Base-by-base conservation (phyloP, 2,113 vertebrate species). In the Grammomys dolichurus region DNA sequence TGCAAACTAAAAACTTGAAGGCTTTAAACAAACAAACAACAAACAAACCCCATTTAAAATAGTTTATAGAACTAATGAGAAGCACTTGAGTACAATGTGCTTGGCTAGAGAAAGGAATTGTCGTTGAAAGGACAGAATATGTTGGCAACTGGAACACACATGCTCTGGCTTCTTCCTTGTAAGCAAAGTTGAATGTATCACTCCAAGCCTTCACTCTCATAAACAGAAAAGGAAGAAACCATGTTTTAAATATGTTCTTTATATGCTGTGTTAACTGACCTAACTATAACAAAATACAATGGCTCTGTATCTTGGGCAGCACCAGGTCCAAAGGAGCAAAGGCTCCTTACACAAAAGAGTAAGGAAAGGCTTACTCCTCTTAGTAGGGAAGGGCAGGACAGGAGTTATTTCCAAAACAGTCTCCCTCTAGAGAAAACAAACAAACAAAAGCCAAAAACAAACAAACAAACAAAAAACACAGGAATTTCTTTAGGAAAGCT, bases 1-100 rank as follows among this genome's bases (percentile, higher is more conserved):
- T 86, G 40, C 60, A 95, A 90, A 82, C 31, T 88, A 75, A 67
- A 94, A 90, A 87, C 69, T 5, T 58, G 48, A 70, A 94, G 56
- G 58, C 87, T 77, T n/a, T 67, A 48, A 48, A 48, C 46, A 13
- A 31, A 69, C 87, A 40, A 82, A 46, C 16, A 69, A 10, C 24
- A 26, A 54, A 91, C 67, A 63, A 1, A 10, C 33, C 12, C 58
- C 80, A 46, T 58, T 89, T 73, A 73, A 93, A 92, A 69, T 77
- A 73, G 16, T 16, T 26, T 91, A 78, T 4, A 63, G 63, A 76
- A 31, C 51, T 46, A 86, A 78, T 9, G 48, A 46, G 51, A 90
- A 77, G 33, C 31, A 54, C n/a, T 84, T 63, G 4, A 91, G 80
- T 48, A 48, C 33, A 78, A 17, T 48, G 65, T 88, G 54, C 46